These are phyloP conservation scores for Psittacus erithacus DNA, from an alignment of 2,113 vertebrate genomes.

Conservation along the genomic window DNA sequence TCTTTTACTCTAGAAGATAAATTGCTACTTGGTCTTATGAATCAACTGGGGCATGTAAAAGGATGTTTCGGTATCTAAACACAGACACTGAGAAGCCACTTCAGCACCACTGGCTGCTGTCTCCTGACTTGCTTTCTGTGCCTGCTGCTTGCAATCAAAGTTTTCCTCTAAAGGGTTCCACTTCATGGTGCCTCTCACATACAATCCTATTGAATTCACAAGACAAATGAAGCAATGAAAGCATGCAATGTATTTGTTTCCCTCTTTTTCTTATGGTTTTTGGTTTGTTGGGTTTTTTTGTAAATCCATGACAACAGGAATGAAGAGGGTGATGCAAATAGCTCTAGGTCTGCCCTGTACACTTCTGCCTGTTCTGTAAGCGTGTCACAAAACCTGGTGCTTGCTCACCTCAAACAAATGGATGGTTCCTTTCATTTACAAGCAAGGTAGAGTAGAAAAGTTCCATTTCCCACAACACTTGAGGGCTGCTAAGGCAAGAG, in stretches of 20 bases:
- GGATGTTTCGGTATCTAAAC: constrained; percentile 38
- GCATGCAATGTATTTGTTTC: not conserved
- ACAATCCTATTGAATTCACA: not conserved
- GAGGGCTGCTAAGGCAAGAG: not conserved
- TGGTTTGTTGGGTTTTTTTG: not conserved
- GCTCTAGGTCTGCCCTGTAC: not conserved
- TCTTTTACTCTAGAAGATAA: constrained; percentile 68
- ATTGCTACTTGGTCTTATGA: constrained; percentile 63
- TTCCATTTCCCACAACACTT: not conserved
- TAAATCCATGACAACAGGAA: not conserved
- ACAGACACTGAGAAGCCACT: not conserved
- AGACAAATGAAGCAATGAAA: not conserved
- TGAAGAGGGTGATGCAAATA: not conserved
- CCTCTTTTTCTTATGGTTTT: not conserved
- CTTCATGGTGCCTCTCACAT: not conserved
- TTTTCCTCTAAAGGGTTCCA: not conserved
- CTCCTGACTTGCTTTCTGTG: not conserved
- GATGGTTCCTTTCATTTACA: not conserved
- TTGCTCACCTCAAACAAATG: not conserved
- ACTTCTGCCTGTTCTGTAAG: not conserved
- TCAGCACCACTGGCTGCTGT: not conserved
- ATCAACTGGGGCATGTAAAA: constrained; percentile 59
- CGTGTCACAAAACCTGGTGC: not conserved
- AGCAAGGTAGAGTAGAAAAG: not conserved
- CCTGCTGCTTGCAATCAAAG: not conserved